Base-by-base conservation (phyloP, 2,888 invertebrate genomes). In the Monopis laevigella region DNA sequence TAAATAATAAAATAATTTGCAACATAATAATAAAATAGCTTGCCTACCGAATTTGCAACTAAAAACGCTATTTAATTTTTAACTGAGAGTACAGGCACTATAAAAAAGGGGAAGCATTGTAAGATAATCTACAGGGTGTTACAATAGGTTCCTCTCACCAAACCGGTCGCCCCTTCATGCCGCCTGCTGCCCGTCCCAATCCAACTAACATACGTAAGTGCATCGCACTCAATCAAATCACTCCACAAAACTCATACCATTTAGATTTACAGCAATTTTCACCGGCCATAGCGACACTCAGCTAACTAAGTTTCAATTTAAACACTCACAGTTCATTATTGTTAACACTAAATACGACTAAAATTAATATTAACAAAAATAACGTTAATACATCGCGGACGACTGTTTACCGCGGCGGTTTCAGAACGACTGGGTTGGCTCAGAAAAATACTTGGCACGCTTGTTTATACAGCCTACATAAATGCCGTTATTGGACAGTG, bases 91-190 rank as follows among this genome's bases (percentile, higher is more conserved):
- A n/a, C n/a, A n/a, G n/a, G n/a, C n/a, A n/a, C n/a, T n/a, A n/a
- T n/a, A n/a, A n/a, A n/a, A n/a, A n/a, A n/a, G n/a, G n/a, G n/a
- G n/a, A n/a, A n/a, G n/a, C n/a, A n/a, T n/a, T n/a, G n/a, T n/a
- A n/a, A n/a, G n/a, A n/a, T n/a, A n/a, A n/a, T 62, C 61, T 61
- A 59, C 50, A 59, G 51, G 54, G 56, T 52, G 51, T 47, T 50
- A 58, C n/a, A n/a, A n/a, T n/a, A n/a, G 51, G 58, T 58, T 65
- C 58, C 59, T 66, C 77, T 80, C 65, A 80, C 78, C 78, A 80
- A 72, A 80, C 78, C 75, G 80, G 78, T 75, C 74, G 75, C 53
- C 75, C 80, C 71, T 74, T 77, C 78, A 80, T 78, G 61, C 66
- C 66, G 63, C n/a, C n/a, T n/a, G 62, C 58, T 50, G 54, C 55